Conservation (phyloP, 2,113 vertebrate genomes). For the Cnemophilus loriae region DNA sequence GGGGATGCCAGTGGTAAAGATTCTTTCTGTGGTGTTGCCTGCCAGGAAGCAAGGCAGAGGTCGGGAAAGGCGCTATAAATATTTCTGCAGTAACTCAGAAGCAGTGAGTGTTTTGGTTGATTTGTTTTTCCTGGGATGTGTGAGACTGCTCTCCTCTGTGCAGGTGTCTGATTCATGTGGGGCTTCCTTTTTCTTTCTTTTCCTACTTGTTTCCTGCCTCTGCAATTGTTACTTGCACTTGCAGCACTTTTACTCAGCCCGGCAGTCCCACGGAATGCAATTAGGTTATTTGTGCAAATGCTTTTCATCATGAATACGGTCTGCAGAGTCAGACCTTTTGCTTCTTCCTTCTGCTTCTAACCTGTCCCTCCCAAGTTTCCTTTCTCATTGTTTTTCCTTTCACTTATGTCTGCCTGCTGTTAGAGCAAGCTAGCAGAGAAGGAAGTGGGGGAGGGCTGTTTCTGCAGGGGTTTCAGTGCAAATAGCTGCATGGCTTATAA, state of each 20-base stretch:
- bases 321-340: constrained; percentile 56
- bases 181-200: constrained; percentile 55
- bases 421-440: constrained; percentile 6
- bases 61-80: constrained; percentile 42
- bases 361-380: constrained; percentile 62
- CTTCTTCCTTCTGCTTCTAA: constrained; percentile 62
- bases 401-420: constrained; percentile 54
- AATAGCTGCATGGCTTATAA: neutral
- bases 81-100: constrained; percentile 44
- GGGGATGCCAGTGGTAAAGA: constrained; percentile 35
- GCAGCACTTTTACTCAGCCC: constrained; percentile 28
- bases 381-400: constrained; percentile 64
- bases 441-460: constrained; percentile 48
- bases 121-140: constrained; percentile 45
- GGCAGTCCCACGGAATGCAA: neutral
- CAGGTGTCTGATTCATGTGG: constrained; percentile 41
- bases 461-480: constrained; percentile 15
- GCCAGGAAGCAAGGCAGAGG: constrained; percentile 50
- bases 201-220: constrained; percentile 54
- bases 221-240: constrained; percentile 27
- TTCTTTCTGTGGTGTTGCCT: constrained; percentile 34
- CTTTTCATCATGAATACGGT: neutral
- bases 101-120: constrained; percentile 11
- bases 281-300: constrained; percentile 35
- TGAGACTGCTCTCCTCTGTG: neutral